A percentile compares a stretch with the other conserved stretches of the same genome.
Evolutionary conservation across 2,797 vertebrate species (phyloP).

Genomic region (Spea hammondii): DNA sequence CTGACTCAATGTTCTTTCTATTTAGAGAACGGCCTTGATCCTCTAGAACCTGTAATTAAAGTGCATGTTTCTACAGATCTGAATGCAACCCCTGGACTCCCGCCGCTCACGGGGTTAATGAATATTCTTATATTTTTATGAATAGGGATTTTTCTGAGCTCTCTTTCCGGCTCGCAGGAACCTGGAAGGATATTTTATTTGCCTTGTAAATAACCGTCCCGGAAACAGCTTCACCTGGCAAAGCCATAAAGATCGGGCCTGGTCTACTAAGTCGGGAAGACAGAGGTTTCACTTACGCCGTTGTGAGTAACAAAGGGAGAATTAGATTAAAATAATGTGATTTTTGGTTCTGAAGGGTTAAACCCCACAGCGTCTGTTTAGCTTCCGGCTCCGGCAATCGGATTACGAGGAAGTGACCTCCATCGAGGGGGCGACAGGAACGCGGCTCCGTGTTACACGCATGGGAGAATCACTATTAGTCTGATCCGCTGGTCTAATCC

Average conservation of each 20-base stretch:
- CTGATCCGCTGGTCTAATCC: slow-evolving; percentile 29
- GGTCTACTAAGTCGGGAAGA: neutral
- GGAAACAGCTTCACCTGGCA: slow-evolving; percentile 12
- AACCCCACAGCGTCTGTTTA: neutral
- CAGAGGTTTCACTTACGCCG: no score
- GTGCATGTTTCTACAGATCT: no score
- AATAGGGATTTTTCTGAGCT: no score
- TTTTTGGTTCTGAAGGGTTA: no score
- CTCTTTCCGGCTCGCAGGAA: neutral
- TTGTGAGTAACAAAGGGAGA: no score
- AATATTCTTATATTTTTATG: no score
- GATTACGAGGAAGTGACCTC: slow-evolving; percentile 27
- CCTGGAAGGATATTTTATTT: slow-evolving; percentile 1
- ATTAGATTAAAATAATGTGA: no score
- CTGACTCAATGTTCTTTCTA: no score
- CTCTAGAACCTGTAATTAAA: no score
- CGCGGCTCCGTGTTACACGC: slow-evolving; percentile 3
- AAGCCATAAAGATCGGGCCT: neutral
- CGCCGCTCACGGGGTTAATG: no score
- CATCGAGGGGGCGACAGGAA: slow-evolving; percentile 7
- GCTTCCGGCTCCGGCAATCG: neutral
- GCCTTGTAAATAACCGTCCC: slow-evolving; percentile 27
- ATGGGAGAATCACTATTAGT: slow-evolving; percentile 18
- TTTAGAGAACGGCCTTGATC: no score
- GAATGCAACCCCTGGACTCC: no score